phyloP scores from a whole-genome alignment of 92 coral and sea anemone genomes.

The Montipora capitata region DNA sequence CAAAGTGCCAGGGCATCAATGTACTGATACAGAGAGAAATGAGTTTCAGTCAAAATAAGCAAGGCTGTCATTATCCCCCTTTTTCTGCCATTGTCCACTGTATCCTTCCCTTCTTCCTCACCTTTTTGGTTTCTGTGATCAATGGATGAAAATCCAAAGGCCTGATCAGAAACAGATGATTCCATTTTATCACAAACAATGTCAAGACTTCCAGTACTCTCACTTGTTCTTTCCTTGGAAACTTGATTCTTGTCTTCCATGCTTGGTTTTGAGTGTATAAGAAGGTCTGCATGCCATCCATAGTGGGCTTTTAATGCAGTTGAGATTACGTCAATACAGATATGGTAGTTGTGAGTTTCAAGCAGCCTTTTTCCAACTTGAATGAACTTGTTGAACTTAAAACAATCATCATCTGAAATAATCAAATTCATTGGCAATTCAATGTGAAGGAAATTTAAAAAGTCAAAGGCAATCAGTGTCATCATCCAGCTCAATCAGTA shows the following conservation, averaged over 20 bases:
- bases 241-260: constrained; percentile 9
- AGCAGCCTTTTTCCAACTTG: constrained; percentile 80
- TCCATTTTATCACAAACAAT: constrained; percentile 20
- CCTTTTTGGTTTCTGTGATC: constrained; percentile 65
- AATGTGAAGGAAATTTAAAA: too few relatives aligned
- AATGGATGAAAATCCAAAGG: constrained; percentile 53
- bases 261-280: constrained; percentile 30
- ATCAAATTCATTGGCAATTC: neutral
- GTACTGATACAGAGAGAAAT: constrained; percentile 63
- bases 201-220: neutral
- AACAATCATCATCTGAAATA: constrained; percentile 55
- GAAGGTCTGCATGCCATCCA: constrained; percentile 28
- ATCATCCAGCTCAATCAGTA: too few relatives aligned
- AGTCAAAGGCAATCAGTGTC: too few relatives aligned
- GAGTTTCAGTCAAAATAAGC: constrained; percentile 68
- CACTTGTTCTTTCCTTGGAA: neutral
- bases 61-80: constrained; percentile 76
- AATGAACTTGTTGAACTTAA: constrained; percentile 77
- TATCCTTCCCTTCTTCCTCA: constrained; percentile 8
- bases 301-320: constrained; percentile 85
- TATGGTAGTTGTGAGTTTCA: constrained; percentile 53
- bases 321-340: constrained; percentile 73
- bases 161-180: constrained; percentile 19
- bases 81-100: constrained; percentile 7
- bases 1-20: constrained; percentile 67